Conservation (phyloP, 2,797 vertebrate genomes). For the Alectoris magna region DNA sequence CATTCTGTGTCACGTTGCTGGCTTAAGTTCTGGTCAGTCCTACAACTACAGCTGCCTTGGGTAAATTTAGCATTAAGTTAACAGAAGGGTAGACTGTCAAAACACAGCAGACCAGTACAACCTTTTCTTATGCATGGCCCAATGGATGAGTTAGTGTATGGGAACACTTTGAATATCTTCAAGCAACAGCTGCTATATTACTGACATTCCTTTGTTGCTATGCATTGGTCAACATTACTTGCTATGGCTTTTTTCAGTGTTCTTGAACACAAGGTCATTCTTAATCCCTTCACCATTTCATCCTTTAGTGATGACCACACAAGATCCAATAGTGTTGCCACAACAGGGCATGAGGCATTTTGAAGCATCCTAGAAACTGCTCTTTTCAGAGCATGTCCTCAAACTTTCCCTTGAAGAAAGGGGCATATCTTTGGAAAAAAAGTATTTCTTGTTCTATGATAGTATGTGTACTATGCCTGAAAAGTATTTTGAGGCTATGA, state of each 20-base stretch:
- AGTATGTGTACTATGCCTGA: background rate
- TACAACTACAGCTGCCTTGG: background rate
- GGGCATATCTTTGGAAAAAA: background rate
- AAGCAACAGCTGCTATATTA: background rate
- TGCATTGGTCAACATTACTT: background rate
- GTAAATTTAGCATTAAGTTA: background rate
- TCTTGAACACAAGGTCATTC: background rate
- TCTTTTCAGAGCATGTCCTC: background rate
- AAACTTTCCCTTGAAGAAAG: background rate
- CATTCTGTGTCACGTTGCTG: background rate
- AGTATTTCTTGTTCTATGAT: background rate
- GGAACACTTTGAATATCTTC: background rate
- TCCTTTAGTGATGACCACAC: background rate
- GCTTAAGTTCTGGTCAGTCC: background rate
- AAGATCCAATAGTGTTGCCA: background rate
- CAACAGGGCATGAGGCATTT: background rate
- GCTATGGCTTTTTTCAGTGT: background rate
- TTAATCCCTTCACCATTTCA: background rate
- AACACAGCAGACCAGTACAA: background rate
- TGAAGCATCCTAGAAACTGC: background rate
- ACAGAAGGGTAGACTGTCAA: background rate
- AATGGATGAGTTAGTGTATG: background rate
- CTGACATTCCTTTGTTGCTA: background rate
- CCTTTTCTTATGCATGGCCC: background rate
- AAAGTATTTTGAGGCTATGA: background rate